Evolutionary conservation across 2,888 invertebrate species (phyloP).

Genomic region (Tortricodes alternella): DNA sequence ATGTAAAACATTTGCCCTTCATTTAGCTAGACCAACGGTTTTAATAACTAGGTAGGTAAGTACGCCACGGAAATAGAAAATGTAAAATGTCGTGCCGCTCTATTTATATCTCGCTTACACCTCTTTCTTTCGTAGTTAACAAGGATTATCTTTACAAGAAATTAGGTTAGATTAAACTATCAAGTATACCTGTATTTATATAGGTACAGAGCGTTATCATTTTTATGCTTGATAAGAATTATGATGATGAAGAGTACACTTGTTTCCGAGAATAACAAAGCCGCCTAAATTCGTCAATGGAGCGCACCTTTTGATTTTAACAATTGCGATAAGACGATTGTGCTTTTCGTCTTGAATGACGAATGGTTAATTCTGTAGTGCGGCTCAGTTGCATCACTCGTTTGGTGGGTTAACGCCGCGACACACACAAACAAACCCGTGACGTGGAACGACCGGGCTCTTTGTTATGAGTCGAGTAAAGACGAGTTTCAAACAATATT

Average conservation of each 20-base stretch:
- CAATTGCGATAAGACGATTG: slow-evolving; percentile 41
- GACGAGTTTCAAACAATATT: slow-evolving; percentile 62
- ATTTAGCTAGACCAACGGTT: background rate
- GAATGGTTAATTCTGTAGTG: slow-evolving; percentile 69
- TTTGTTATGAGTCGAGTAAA: slow-evolving; percentile 73
- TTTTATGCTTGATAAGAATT: slow-evolving; percentile 59
- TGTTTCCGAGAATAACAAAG: slow-evolving; percentile 47
- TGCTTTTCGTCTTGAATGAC: slow-evolving; percentile 52
- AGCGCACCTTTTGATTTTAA: slow-evolving; percentile 41
- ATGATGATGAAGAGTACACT: slow-evolving; percentile 34
- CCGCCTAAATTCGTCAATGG: slow-evolving; percentile 30
- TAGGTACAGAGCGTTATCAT: slow-evolving; percentile 50
- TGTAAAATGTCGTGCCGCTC: slow-evolving; percentile 51
- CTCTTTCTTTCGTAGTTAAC: slow-evolving; percentile 45
- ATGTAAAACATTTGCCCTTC: background rate
- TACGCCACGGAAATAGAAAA: slow-evolving; percentile 49
- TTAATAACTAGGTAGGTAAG: slow-evolving; percentile 8
- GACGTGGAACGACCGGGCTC: slow-evolving; percentile 69
- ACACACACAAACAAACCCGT: slow-evolving; percentile 65
- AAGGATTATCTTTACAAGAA: slow-evolving; percentile 46
- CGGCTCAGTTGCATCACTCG: slow-evolving; percentile 66
- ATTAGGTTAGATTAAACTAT: slow-evolving; percentile 67
- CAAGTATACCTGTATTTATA: slow-evolving; percentile 34
- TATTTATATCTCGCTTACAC: slow-evolving; percentile 55
- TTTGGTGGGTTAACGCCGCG: slow-evolving; percentile 41